Conservation (phyloP, 2,797 vertebrate genomes). For the Peromyscus nudipes region DNA sequence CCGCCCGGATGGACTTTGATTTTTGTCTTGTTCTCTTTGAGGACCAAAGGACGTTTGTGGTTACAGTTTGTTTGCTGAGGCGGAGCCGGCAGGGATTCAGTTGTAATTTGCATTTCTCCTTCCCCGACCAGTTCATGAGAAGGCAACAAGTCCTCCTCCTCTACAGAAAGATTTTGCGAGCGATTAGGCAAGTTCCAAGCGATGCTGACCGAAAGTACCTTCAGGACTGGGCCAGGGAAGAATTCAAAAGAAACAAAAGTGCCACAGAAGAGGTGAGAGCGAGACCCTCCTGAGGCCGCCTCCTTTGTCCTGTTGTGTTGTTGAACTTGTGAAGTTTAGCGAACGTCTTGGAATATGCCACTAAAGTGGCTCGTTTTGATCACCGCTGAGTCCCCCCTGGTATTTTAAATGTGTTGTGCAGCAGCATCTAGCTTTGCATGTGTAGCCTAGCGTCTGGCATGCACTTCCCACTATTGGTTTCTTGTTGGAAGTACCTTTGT, state of each 20-base stretch:
- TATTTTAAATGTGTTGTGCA: not conserved
- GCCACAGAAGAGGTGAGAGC: constrained; percentile 92
- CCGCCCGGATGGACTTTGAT: not conserved
- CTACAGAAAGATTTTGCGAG: constrained; percentile 93
- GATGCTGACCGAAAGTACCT: constrained; percentile 92
- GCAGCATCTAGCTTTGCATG: not conserved
- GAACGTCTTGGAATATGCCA: not conserved
- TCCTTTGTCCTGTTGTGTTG: not conserved
- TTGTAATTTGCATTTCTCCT: not conserved
- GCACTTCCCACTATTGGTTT: not conserved
- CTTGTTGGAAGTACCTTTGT: not conserved
- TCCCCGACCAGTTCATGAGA: constrained; percentile 92
- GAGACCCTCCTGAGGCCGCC: not conserved
- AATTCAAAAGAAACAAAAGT: constrained; percentile 94
- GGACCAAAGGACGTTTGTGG: not conserved
- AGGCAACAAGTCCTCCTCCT: constrained; percentile 94
- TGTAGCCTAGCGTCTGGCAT: not conserved
- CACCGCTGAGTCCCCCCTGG: not conserved
- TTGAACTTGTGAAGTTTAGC: not conserved
- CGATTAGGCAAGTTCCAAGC: constrained; percentile 91
- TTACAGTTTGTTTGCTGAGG: not conserved
- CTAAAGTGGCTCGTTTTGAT: not conserved
- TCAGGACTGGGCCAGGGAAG: constrained; percentile 93
- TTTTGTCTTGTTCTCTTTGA: not conserved
- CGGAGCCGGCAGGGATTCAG: not conserved